Evolutionary conservation across 2,797 vertebrate species (phyloP).

Genomic region (Sylvilagus floridanus): DNA sequence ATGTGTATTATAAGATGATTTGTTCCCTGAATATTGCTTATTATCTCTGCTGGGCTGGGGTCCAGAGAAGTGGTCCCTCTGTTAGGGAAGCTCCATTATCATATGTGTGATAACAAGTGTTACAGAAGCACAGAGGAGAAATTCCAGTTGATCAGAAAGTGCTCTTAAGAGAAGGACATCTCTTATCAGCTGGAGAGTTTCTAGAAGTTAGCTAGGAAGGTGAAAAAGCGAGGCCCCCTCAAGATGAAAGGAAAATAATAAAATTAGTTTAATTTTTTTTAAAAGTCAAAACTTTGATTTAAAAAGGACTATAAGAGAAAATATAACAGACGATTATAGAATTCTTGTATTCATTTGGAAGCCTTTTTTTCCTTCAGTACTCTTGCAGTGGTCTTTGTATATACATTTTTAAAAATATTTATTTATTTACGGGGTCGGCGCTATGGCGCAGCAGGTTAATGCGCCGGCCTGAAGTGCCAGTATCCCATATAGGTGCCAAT

Average conservation of each 20-base stretch:
- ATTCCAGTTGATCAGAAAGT: background rate
- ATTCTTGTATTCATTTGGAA: background rate
- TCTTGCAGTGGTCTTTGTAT: background rate
- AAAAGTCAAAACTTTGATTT: conserved; percentile 44
- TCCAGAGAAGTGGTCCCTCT: background rate
- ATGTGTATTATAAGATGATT: background rate
- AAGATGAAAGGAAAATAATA: background rate
- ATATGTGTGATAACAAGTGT: background rate
- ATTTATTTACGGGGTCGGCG: too few relatives aligned
- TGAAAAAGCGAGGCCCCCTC: background rate
- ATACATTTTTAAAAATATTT: background rate
- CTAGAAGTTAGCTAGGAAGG: background rate
- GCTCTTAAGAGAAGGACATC: background rate
- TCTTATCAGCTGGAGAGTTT: background rate
- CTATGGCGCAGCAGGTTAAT: too few relatives aligned
- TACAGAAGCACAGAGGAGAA: background rate
- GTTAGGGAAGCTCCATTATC: background rate
- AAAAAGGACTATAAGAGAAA: conserved; percentile 47
- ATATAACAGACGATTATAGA: background rate
- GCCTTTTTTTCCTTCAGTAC: background rate
- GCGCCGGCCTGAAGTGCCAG: too few relatives aligned
- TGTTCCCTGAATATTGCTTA: background rate
- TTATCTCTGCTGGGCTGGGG: background rate
- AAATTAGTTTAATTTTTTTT: background rate
- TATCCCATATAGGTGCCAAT: too few relatives aligned